Base-by-base conservation (phyloP, 2,888 invertebrate genomes). In the Orthosia gracilis region DNA sequence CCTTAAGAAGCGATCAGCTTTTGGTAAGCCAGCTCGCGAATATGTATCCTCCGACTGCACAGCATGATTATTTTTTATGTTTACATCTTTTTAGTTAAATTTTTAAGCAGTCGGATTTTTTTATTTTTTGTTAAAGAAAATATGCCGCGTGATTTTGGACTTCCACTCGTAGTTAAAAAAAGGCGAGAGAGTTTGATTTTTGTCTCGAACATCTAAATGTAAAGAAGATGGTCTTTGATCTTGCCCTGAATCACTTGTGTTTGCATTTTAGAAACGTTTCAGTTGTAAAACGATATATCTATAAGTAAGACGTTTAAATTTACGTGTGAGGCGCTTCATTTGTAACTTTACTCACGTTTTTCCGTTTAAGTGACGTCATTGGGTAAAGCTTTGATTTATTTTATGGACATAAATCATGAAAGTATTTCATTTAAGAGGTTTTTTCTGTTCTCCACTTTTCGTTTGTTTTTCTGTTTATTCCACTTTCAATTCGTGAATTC, bases 331-430 rank as follows among this genome's bases (percentile, higher is more conserved):
- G 18, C 61, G n/a, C 11, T 50, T 50, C 45, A 57, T 50, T 61
- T 50, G 40, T 17, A 74, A 45, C 13, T 17, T 18, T 18, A 31
- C 21, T 47, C 18, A 31, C 23, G 49, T 74, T 21, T 59, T 50
- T n/a, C 1, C n/a, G 57, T n/a, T 17, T 50, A n/a, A 11, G 26
- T 72, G 61, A 75, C 75, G 61, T 61, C 62, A 75, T 52, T 61
- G 26, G 1, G 2, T 12, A 50, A 57, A 50, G 59, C 45, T 72
- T 26, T 26, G 75, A 75, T 61, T 72, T 49, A 74, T 74, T 26
- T 23, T 61, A 17, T 45, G 26, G 45, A 59, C 23, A 40, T 50
- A 17, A 74, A 58, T 69, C 26, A 69, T 3, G 31, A 15, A 59
- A 40, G 5, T 21, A 11, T 74, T 17, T 12, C 18, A 13, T 58